Conservation (phyloP, 1,140 invertebrate genomes). For the Papilio dardanus region DNA sequence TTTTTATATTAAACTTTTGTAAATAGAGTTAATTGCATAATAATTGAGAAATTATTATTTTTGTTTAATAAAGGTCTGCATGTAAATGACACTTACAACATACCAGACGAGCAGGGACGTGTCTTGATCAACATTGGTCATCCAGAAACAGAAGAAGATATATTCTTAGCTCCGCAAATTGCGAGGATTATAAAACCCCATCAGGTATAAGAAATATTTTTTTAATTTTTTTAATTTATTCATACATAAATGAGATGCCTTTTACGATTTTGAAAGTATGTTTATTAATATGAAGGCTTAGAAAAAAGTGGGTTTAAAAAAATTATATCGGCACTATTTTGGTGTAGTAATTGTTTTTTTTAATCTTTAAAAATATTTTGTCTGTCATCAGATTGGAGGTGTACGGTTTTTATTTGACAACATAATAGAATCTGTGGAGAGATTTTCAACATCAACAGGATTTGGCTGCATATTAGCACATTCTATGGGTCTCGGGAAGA, state of each 20-base stretch:
- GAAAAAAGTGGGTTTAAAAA: too few relatives aligned
- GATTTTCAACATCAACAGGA: constrained; percentile 94
- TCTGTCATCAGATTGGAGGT: constrained; percentile 91
- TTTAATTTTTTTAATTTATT: too few relatives aligned
- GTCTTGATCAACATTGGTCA: constrained; percentile 98
- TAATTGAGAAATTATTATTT: not conserved
- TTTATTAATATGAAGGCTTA: too few relatives aligned
- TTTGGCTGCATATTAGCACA: constrained; percentile 99
- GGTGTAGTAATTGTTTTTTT: too few relatives aligned
- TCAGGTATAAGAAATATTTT: constrained; percentile 86
- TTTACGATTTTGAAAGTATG: too few relatives aligned
- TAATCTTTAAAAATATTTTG: constrained; percentile 1
- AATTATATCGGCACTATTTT: too few relatives aligned
- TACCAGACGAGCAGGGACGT: constrained; percentile 94
- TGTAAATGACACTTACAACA: constrained; percentile 95
- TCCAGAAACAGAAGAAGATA: constrained; percentile 94
- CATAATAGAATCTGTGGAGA: constrained; percentile 94
- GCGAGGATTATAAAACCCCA: constrained; percentile 97
- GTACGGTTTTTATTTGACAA: constrained; percentile 98
- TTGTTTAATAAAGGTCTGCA: constrained; percentile 86
- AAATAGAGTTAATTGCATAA: too few relatives aligned
- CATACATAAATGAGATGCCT: too few relatives aligned
- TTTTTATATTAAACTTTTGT: too few relatives aligned
- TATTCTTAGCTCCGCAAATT: constrained; percentile 97
- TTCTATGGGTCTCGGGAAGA: constrained; percentile 99